These are phyloP conservation scores for Serranus cabrilla DNA, from an alignment of 2,797 vertebrate genomes.

Conservation along the genomic window DNA sequence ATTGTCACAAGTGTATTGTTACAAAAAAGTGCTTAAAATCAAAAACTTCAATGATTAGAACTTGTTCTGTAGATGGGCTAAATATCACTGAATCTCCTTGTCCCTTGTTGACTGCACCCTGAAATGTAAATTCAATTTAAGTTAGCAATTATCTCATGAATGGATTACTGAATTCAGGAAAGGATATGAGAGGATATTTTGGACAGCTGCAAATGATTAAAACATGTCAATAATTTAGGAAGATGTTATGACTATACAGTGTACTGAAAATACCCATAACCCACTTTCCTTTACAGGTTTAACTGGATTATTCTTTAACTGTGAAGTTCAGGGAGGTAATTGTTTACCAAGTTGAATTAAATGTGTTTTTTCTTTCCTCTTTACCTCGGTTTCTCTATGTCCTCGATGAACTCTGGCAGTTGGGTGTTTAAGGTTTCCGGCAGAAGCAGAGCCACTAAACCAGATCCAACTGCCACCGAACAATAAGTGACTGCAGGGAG, in stretches of 20 bases:
- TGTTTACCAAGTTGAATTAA: conserved; percentile 25
- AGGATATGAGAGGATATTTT: conserved; percentile 8
- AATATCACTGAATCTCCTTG: conserved; percentile 12
- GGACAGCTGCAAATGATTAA: conserved; percentile 17
- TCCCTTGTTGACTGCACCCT: conserved; percentile 33
- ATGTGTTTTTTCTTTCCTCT: not conserved
- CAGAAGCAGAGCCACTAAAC: conserved; percentile 84
- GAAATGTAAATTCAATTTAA: conserved; percentile 36
- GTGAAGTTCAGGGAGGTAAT: conserved; percentile 3
- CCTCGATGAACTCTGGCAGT: conserved; percentile 90
- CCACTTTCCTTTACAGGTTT: not conserved
- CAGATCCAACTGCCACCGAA: conserved; percentile 79
- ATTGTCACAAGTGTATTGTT: conserved; percentile 7
- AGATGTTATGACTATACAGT: not conserved
- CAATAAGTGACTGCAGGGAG: conserved; percentile 86
- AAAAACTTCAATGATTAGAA: not conserved
- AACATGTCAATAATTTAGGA: not conserved
- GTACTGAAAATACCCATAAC: not conserved
- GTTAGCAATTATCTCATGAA: conserved; percentile 7
- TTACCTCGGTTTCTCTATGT: conserved; percentile 85
- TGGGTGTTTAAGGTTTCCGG: conserved; percentile 85
- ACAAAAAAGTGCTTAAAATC: not conserved
- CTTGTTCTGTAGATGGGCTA: not conserved
- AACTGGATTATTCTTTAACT: conserved; percentile 39
- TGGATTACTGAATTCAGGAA: not conserved